Evolutionary conservation across 2,888 invertebrate species (phyloP), one percentile per base, ranked within the genome.

Genomic region (Nomada fucata): DNA sequence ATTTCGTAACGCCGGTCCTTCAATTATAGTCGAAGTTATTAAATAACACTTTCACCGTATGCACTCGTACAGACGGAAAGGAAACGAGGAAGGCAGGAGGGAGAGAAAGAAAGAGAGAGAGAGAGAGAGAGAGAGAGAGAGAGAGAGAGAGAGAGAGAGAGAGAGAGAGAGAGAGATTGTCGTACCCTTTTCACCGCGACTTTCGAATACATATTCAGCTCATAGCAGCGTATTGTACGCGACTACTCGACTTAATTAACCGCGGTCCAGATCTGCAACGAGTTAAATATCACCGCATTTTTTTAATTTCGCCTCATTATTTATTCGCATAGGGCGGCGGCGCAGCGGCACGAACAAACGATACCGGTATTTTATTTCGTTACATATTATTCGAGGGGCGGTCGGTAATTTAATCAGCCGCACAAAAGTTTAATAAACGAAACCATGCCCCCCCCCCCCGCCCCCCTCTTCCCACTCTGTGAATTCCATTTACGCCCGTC

Each of bases 371-470:
- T 77, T 72, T 77, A 77, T 80, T 77, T 68, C 68, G 68, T 64
- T 72, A 72, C 77, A 69, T 59, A 36, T 77, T 77, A 77, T 63
- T 72, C 55, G 61, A 11, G 20, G 47, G 67, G 20, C 47, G 60
- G 57, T 68, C 63, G 42, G 68, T 72, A 77, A 67, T 80, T 80
- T 72, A 77, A 80, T 72, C 67, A 63, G 47, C 53, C 44, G 42
- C 26, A 53, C 63, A 53, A 61, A 71, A 75, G 65, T 82, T 80
- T 75, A 75, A 80, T 80, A 80, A 80, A 80, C 74, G 61, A 50
- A 80, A 69, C n/a, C 50, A 18, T 44, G 68, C 10, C 10, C 15
- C 42, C 13, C 2, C 44, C 60, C 2, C 52, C 20, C 4, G 10
- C 60, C 2, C 61, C 20, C 4, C 18, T 36, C 9, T 52, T 26